Percentiles rank a stretch among this genome's conserved stretches.
Conservation (phyloP, 2,113 vertebrate genomes). For the Salvator merianae region DNA sequence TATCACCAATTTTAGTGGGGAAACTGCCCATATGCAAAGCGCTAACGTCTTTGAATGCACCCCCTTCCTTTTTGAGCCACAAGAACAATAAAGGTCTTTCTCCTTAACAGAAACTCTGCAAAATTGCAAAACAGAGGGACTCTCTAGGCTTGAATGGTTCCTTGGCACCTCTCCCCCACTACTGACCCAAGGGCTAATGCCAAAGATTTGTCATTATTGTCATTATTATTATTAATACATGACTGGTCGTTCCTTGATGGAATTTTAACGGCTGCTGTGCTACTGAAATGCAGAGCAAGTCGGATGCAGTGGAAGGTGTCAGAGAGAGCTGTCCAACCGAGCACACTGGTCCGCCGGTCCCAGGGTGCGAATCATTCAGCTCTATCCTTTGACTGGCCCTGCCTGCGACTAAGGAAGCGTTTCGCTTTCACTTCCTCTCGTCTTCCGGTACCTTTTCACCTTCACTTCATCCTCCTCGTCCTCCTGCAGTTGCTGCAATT, state of each 20-base stretch:
- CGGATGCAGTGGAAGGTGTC: conserved; percentile 46
- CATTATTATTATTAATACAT: conserved; percentile 21
- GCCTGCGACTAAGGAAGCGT: conserved; percentile 65
- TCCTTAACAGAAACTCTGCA: conserved; percentile 49
- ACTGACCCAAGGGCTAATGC: conserved; percentile 36
- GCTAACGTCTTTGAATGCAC: conserved; percentile 26
- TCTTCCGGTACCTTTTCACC: conserved; percentile 80
- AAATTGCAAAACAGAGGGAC: conserved; percentile 39
- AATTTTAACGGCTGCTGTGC: conserved; percentile 37
- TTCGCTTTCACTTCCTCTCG: conserved; percentile 77
- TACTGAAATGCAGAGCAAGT: conserved; percentile 48
- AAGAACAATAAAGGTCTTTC: conserved; percentile 51
- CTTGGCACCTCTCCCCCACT: background rate
- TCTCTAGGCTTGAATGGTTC: conserved; percentile 30
- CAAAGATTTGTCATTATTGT: conserved; percentile 37
- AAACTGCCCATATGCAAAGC: conserved; percentile 55
- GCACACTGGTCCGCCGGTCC: conserved; percentile 28
- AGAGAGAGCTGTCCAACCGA: background rate
- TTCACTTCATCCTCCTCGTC: conserved; percentile 78
- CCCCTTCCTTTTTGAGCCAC: background rate
- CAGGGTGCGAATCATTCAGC: conserved; percentile 4
- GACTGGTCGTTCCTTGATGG: conserved; percentile 36
- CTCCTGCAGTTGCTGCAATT: conserved; percentile 53
- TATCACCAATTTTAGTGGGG: conserved; percentile 1
- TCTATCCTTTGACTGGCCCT: background rate